Evolutionary conservation across 1,140 invertebrate genomes (phyloP), one percentile per base, ranked within the genome.

Genomic region (Ceratina calcarata): DNA sequence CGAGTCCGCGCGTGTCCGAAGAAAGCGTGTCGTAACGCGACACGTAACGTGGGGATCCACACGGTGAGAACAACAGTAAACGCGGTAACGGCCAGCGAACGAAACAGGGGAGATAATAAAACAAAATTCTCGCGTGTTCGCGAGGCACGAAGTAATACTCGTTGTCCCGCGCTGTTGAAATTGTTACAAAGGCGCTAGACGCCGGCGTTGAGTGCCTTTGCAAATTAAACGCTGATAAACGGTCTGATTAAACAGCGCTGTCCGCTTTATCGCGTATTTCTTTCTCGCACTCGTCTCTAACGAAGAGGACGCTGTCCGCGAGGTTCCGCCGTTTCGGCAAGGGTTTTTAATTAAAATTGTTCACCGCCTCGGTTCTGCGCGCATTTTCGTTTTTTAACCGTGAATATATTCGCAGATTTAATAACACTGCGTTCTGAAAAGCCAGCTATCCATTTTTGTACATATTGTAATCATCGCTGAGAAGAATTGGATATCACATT

Each of bases 261-360:
- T 16, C 2, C 27, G 20, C 67, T 45, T 58, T 45, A 22, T 67
- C 51, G 27, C n/a, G 27, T 24, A 67, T 57, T 66, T 58, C 60
- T 65, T 45, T 1, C 49, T 0, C 18, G 4, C 24, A 22, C 53
- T 16, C n/a, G 37, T 45, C 32, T 70, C 68, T 67, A 6, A 15
- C 15, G n/a, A 27, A 37, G 27, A 18, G 37, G 16, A 45, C 32
- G 15, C n/a, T 6, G 18, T 16, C 16, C 13, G 2, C 49, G 15
- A 24, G 32, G 24, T 45, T 10, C 10, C 37, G 8, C 37, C 8
- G 16, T 20, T 75, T 67, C 49, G 32, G 20, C 10, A 57, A 75
- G 27, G 64, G 27, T 58, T 75, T 75, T 75, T 75, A 75, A 75
- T 75, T 75, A 75, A 75, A 75, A 67, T 75, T 57, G 73, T 67